These are phyloP conservation scores for Nestor notabilis DNA, from an alignment of 2,113 vertebrate species.

Conservation along the genomic window DNA sequence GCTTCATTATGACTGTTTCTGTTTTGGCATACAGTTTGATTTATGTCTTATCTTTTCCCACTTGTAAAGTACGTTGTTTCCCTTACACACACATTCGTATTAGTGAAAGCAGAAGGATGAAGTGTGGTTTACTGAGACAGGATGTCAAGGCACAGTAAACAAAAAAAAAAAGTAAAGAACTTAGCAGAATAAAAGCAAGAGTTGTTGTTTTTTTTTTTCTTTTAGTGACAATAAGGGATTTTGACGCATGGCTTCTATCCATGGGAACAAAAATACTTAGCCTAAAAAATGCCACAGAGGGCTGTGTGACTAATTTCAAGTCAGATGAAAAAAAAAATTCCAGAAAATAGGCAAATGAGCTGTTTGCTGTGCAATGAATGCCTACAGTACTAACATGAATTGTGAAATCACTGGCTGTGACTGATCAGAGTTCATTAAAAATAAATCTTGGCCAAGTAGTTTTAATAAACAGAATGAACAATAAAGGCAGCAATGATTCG, in stretches of 20 bases:
- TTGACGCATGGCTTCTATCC: slow-evolving; percentile 31
- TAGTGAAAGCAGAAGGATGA: not conserved
- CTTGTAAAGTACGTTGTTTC: not conserved
- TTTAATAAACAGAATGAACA: slow-evolving; percentile 41
- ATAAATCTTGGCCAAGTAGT: slow-evolving; percentile 47
- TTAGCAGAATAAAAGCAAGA: not conserved
- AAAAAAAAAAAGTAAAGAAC: not conserved
- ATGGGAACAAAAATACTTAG: slow-evolving; percentile 47
- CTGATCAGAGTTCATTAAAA: slow-evolving; percentile 65
- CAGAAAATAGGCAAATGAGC: slow-evolving; percentile 53
- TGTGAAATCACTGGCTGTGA: slow-evolving; percentile 52
- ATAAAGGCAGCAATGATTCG: slow-evolving; percentile 11
- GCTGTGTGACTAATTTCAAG: slow-evolving; percentile 23
- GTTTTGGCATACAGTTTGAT: not conserved
- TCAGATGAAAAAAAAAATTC: not conserved
- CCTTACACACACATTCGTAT: not conserved
- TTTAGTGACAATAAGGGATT: slow-evolving; percentile 6
- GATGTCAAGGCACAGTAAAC: slow-evolving; percentile 5
- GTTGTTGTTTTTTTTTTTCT: not conserved
- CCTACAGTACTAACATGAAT: slow-evolving; percentile 17
- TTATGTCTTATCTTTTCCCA: slow-evolving; percentile 11
- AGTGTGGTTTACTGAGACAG: not conserved
- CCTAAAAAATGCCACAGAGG: slow-evolving; percentile 10
- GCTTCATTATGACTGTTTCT: not conserved
- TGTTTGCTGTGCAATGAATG: slow-evolving; percentile 37